Conservation (phyloP, 1,140 invertebrate genomes). For the Euschistus heros region DNA sequence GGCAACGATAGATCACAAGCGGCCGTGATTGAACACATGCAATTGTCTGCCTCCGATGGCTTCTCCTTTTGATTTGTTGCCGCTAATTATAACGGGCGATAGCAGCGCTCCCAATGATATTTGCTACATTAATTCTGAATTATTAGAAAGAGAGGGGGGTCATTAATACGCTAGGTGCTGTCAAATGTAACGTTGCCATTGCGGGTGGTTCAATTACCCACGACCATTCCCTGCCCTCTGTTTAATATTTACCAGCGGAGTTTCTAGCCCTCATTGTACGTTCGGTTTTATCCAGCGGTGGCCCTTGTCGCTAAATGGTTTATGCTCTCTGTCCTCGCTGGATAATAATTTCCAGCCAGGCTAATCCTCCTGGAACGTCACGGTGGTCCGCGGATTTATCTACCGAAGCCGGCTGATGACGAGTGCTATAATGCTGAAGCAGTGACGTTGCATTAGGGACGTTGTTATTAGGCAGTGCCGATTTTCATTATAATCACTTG, state of each 20-base stretch:
- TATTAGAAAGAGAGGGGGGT: constrained; percentile 18
- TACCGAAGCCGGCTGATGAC: too few species aligned
- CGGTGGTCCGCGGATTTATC: too few species aligned
- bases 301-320: constrained; percentile 3
- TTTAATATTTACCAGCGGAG: constrained; percentile 4
- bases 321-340: not conserved
- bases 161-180: constrained; percentile 13
- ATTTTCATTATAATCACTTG: too few species aligned
- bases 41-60: not conserved
- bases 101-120: not conserved
- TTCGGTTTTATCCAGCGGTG: not conserved
- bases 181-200: not conserved
- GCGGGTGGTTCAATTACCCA: constrained; percentile 7
- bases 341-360: too few species aligned
- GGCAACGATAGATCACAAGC: not conserved
- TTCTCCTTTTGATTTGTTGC: constrained; percentile 17
- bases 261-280: not conserved
- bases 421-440: too few species aligned
- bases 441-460: too few species aligned
- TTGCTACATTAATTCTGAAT: constrained; percentile 24
- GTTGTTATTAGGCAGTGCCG: too few species aligned
- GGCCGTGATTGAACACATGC: constrained; percentile 3
- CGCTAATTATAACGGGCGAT: constrained; percentile 18
- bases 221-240: not conserved
- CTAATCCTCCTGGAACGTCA: too few species aligned